Base-by-base conservation (phyloP, 2,888 invertebrate species). In the Monoplex corrugatus region DNA sequence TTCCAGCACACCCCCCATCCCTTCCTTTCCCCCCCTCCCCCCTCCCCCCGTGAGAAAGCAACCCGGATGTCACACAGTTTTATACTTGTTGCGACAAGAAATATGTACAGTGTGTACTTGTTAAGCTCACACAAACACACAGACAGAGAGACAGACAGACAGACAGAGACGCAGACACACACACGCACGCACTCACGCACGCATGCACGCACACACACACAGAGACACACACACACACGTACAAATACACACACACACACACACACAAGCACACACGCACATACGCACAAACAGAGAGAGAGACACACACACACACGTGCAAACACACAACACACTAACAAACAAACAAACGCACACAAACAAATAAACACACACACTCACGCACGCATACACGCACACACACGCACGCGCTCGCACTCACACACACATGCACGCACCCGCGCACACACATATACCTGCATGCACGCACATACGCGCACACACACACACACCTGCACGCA, bases 171-270 rank as follows among this genome's bases (percentile, higher is more conserved):
- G 28, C 63, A 23, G 23, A 23, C 63, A 23, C 63, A 23, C 23
- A 28, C 63, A 63, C 23, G 63, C 23, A 63, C 63, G 63, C 23
- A 63, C 23, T 23, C 63, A 63, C 63, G 23, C 63, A 63, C 78
- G 19, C 78, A 78, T 40, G 19, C 40, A 19, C 78, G 43, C 43
- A 43, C 78, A 23, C 78, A 43, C 32, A 32, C 72, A 13, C 72
- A 13, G 35, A 72, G 10, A 8, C 72, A 72, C 72, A 72, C 35
- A 35, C 72, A 23, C 78, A 78, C 38, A 23, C 78, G 40, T 3
- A 78, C 35, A 72, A 72, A 68, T n/a, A 68, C 63, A 68, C 63
- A 68, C 63, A 68, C 63, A 68, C 63, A 68, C 63, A 68, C 63
- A 68, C 63, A 68, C 63, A 68, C 63, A 68, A 19, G 28, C 63